Evolutionary conservation across 2,113 vertebrate species (phyloP).

Genomic region (Odontophorus gujanensis): DNA sequence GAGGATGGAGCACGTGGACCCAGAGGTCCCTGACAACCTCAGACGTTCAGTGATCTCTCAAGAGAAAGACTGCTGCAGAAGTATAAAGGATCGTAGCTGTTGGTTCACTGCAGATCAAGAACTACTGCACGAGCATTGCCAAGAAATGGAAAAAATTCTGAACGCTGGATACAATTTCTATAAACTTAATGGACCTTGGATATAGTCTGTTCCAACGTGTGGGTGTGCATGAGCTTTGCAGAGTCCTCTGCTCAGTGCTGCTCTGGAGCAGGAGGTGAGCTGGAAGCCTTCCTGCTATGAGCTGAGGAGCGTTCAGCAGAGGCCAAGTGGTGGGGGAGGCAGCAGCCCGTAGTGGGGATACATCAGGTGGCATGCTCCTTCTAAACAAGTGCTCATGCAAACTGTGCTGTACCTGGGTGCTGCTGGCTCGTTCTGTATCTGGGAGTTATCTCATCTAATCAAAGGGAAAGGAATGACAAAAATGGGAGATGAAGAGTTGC

Average conservation of each 20-base stretch:
- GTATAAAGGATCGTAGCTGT: background rate
- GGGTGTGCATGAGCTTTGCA: background rate
- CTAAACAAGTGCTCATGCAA: background rate
- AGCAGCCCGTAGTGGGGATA: background rate
- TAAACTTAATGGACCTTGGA: background rate
- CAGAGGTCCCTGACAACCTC: background rate
- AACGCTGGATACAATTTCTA: background rate
- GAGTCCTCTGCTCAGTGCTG: background rate
- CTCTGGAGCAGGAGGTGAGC: background rate
- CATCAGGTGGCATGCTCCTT: background rate
- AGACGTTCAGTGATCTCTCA: background rate
- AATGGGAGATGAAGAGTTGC: constrained; percentile 34
- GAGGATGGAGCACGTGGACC: background rate
- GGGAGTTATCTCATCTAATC: background rate
- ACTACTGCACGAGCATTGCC: background rate
- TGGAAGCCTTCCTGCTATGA: background rate
- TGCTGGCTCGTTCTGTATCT: background rate
- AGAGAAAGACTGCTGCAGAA: background rate
- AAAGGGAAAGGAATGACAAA: constrained; percentile 20
- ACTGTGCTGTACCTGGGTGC: background rate
- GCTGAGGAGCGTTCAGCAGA: background rate
- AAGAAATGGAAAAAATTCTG: background rate
- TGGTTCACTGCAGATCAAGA: background rate
- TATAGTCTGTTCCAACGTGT: background rate
- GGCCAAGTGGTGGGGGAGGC: background rate